A percentile compares a stretch with the other conserved stretches of the same genome.
Evolutionary conservation across 30 jellyfish, hydroid and myxozoan genomes (phyloP).

Genomic region (Aurelia sp.): DNA sequence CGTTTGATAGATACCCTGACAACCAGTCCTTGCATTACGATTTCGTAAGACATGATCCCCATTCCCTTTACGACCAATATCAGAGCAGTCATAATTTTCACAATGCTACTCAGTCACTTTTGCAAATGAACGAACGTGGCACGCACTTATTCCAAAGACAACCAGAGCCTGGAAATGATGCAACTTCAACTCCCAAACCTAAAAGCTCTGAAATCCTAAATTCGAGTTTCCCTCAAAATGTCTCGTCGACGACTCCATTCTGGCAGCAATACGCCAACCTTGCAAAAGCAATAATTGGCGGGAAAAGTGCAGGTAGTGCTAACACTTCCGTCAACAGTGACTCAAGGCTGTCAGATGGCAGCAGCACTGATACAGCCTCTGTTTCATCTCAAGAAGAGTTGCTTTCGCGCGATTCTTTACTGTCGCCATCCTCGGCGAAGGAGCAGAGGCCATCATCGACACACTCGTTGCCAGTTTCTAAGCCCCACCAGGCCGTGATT

Average conservation of each 20-base stretch:
- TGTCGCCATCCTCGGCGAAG: slow-evolving; percentile 23
- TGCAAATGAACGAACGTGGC: slow-evolving; percentile 19
- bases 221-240: slow-evolving; percentile 55
- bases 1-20: background rate
- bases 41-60: slow-evolving; percentile 23
- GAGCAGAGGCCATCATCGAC: slow-evolving; percentile 26
- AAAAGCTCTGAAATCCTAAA: slow-evolving; percentile 44
- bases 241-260: slow-evolving; percentile 63
- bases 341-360: slow-evolving; percentile 31
- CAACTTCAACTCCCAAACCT: background rate
- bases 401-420: slow-evolving; percentile 1
- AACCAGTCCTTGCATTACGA: background rate
- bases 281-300: slow-evolving; percentile 37
- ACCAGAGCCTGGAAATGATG: background rate
- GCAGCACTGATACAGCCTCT: slow-evolving; percentile 70
- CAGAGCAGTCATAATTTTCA: slow-evolving; percentile 17
- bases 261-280: slow-evolving; percentile 76
- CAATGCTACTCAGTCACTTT: slow-evolving; percentile 59
- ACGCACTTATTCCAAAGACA: background rate
- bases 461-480: slow-evolving; percentile 22
- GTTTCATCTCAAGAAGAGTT: slow-evolving; percentile 48
- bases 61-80: slow-evolving; percentile 8
- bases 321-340: slow-evolving; percentile 10
- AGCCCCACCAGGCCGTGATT: background rate
- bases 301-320: background rate